These are phyloP conservation scores for Nyleta sp. DNA, from an alignment of 2,888 invertebrate species.

Conservation along the genomic window DNA sequence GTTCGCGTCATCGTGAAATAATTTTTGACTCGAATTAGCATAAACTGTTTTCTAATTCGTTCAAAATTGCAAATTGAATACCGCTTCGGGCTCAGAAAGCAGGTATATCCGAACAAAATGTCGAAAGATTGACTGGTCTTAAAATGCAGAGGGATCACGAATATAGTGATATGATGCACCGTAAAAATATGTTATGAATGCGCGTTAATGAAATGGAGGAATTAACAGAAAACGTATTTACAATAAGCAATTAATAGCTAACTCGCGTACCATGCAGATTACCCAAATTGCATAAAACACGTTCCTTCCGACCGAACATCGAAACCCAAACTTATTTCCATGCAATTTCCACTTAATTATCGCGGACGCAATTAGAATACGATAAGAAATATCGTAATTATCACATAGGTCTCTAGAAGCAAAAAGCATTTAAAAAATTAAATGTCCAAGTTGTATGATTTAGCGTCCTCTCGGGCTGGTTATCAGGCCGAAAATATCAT, in stretches of 20 bases:
- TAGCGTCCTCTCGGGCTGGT: conserved; percentile 72
- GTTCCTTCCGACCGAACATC: neutral
- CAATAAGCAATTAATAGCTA: neutral
- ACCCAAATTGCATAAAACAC: conserved; percentile 1
- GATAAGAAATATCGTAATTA: conserved; percentile 43
- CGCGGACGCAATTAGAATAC: conserved; percentile 26
- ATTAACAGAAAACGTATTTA: too few species aligned
- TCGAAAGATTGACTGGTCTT: conserved; percentile 8
- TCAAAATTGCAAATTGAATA: conserved; percentile 7
- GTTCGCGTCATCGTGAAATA: conserved; percentile 1
- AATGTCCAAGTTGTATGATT: conserved; percentile 70
- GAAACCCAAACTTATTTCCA: conserved; percentile 13
- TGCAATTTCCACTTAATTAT: conserved; percentile 30
- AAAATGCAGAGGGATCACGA: neutral
- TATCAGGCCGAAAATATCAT: conserved; percentile 74
- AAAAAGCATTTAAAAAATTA: conserved; percentile 41
- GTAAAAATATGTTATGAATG: too few species aligned
- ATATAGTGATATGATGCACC: too few species aligned
- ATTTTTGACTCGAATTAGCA: conserved; percentile 15
- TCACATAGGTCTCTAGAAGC: conserved; percentile 35
- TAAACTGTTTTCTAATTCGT: conserved; percentile 19
- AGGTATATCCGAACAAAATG: conserved; percentile 17
- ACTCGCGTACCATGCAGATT: too few species aligned
- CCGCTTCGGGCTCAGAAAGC: conserved; percentile 14
- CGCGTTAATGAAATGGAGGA: too few species aligned